Percentiles rank a stretch among this genome's conserved stretches.
phyloP scores from a whole-genome alignment of 2,797 vertebrate genomes.

The Sebastiscus albofasciatus region DNA sequence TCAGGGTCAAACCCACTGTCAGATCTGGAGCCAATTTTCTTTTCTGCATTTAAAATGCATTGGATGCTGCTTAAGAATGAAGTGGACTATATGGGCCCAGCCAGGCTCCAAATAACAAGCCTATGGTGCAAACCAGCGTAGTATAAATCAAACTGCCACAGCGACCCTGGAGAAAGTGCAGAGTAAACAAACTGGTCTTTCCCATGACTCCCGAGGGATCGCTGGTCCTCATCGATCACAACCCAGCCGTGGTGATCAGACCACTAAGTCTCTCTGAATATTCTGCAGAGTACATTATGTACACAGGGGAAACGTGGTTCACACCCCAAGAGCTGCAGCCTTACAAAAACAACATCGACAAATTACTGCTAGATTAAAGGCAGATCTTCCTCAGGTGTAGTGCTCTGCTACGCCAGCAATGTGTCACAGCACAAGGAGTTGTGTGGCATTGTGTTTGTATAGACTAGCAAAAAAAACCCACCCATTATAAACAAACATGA shows the following conservation, averaged over 20 bases:
- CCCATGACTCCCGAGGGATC: slow-evolving; percentile 73
- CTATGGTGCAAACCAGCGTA: slow-evolving; percentile 52
- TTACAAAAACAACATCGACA: slow-evolving; percentile 28
- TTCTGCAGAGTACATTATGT: slow-evolving; percentile 49
- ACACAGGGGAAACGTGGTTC: slow-evolving; percentile 40
- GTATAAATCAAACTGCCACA: slow-evolving; percentile 83
- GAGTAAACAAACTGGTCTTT: slow-evolving; percentile 82
- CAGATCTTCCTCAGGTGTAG: slow-evolving; percentile 39
- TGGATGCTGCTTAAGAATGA: slow-evolving; percentile 53
- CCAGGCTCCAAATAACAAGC: slow-evolving; percentile 51
- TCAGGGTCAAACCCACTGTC: slow-evolving; percentile 59
- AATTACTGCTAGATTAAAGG: slow-evolving; percentile 45
- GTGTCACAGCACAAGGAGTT: slow-evolving; percentile 4
- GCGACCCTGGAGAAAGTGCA: slow-evolving; percentile 78
- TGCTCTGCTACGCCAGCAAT: slow-evolving; percentile 6
- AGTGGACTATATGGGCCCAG: slow-evolving; percentile 38
- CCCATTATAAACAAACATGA: slow-evolving; percentile 35
- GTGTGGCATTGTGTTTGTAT: slow-evolving; percentile 22
- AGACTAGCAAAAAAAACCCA: slow-evolving; percentile 1
- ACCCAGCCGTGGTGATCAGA: slow-evolving; percentile 44
- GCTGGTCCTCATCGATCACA: slow-evolving; percentile 78
- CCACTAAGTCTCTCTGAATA: slow-evolving; percentile 45
- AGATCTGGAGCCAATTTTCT: slow-evolving; percentile 64
- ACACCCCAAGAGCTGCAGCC: slow-evolving; percentile 37
- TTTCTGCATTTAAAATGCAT: slow-evolving; percentile 71